Evolutionary conservation across 2,113 vertebrate species (phyloP), one percentile per base, ranked within the genome.

Genomic region (Embiotoca jacksoni): DNA sequence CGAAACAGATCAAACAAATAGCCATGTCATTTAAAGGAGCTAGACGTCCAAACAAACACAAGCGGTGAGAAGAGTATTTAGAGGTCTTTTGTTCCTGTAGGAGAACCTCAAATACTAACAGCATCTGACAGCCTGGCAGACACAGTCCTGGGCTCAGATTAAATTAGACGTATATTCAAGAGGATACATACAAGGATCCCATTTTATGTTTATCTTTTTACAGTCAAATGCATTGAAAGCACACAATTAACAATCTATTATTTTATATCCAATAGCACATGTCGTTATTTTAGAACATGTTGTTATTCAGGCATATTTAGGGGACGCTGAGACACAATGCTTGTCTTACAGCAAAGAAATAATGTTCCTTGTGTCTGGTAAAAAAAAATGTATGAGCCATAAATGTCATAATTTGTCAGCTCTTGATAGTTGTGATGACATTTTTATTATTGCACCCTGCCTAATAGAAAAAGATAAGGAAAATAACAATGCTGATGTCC

Each of bases 401-500:
- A 90, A 92, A 90, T 87, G 89, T 92, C 89, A 79, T 53, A 63
- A 80, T 92, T 78, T 81, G 78, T 93, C 86, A 84, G 47, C 23
- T 46, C 75, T 57, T 90, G 88, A 92, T 85, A 88, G 90, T 53
- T 39, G 44, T 46, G 53, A 55, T 85, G 91, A 86, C 91, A 58
- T 75, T 91, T 92, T 88, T 94, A 91, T 80, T 87, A 92, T 88
- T 85, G 88, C 82, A 82, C 80, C 49, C 79, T 83, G 82, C 83
- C 78, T 90, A 86, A 91, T 87, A 85, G 80, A 79, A 90, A 81
- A 87, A 75, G 88, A 90, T 90, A 88, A 90, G 78, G 76, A 83
- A 87, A 91, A 88, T 70, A 92, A 88, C 87, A 86, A 72, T 16
- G 47, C 13, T 41, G 64, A 47, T 67, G 82, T 87, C 78, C 76